Conservation (phyloP, 2,888 invertebrate genomes). For the Elysia crispata region DNA sequence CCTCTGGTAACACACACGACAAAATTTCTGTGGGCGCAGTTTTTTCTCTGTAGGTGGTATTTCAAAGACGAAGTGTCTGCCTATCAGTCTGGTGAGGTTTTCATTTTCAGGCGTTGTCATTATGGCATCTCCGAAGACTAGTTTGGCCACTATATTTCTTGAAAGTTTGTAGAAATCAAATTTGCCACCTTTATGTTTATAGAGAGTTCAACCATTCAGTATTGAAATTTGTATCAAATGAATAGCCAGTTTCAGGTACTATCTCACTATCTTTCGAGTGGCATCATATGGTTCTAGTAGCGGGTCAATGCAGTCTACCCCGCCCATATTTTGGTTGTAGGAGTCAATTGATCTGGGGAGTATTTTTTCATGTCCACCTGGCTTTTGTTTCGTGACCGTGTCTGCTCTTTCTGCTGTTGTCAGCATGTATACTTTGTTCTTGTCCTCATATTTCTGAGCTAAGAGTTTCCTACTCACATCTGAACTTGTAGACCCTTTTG, state of each 20-base stretch:
- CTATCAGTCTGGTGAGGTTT: conserved; percentile 1
- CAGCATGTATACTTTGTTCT: no score
- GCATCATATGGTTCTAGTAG: conserved; percentile 48
- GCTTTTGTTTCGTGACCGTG: no score
- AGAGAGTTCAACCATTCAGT: background rate
- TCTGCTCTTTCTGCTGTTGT: no score
- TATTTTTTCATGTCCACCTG: no score
- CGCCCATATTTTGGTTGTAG: conserved; percentile 55
- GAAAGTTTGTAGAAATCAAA: background rate
- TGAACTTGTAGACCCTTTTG: no score
- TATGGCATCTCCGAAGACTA: background rate
- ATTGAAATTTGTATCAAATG: background rate
- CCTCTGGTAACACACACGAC: conserved; percentile 21
- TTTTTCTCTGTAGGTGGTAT: conserved; percentile 35
- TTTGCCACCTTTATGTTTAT: background rate
- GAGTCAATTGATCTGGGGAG: conserved; percentile 46
- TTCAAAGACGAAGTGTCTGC: background rate
- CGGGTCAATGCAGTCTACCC: conserved; percentile 55
- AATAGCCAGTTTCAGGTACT: conserved; percentile 51
- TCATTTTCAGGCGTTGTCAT: background rate
- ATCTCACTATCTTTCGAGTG: conserved; percentile 52
- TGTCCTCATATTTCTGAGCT: no score
- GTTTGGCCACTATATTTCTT: background rate
- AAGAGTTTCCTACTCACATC: no score
- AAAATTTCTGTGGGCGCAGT: conserved; percentile 13